Evolutionary conservation across 2,113 vertebrate genomes (phyloP), one percentile per base, ranked within the genome.

Genomic region (Spea bombifrons): DNA sequence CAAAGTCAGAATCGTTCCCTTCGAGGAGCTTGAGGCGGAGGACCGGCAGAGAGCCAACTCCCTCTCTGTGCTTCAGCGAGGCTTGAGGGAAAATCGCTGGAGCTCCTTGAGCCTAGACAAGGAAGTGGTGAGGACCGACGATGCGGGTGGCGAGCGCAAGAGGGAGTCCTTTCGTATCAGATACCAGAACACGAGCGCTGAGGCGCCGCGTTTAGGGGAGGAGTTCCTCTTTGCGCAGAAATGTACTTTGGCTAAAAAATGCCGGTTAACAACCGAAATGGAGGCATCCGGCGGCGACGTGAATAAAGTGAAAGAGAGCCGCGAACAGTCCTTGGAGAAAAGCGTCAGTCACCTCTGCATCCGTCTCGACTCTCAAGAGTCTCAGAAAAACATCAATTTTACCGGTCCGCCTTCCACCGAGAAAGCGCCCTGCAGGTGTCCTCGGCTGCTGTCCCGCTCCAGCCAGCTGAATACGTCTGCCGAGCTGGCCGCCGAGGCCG

Each of bases 1-100:
- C 55, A 92, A 92, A 16, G 85, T 94, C 44, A 49, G 66, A 3
- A 86, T 93, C 85, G 78, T 84, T 61, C 84, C 89, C n/a, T 75
- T 72, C 49, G 86, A 91, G 55, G 90, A 92, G 7, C 82, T 87
- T 65, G 82, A 66, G 30, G 6, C 0, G 3, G 83, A 87, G 67
- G 83, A 7, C 50, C 67, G 67, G n/a, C 69, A 5, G 9, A 84
- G 75, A 47, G 75, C 71, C 7, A 85, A 90, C 61, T 75, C 86
- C 30, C 4, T 76, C 0, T 81, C 84, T 71, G 86, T 69, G 64
- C 82, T 8, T 0, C 88, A 87, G 3, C 81, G 86, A 79, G 81
- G 65, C 9, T 71, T 81, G 30, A 85, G 86, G 81, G 84, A 87
- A 83, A 78, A 50, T 46, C 71, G 63, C 66, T 74, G 61, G 73